Evolutionary conservation across 53 echinoderm and acorn worm genomes (phyloP), one percentile per base, ranked within the genome.

Genomic region (Echinometra lucunter): DNA sequence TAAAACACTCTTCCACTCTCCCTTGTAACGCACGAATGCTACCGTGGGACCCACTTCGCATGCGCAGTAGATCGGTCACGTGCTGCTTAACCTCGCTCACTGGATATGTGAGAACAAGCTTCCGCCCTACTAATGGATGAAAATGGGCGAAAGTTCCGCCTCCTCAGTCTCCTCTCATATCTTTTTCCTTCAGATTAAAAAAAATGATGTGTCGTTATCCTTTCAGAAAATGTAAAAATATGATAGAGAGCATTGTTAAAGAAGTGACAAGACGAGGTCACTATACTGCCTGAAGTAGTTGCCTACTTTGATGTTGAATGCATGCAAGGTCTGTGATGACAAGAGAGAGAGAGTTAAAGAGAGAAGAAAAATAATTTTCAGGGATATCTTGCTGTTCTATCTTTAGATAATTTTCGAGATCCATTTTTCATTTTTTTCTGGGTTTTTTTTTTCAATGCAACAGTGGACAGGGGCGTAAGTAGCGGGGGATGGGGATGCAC

Each of bases 61-160:
- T 78, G 78, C 38, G 78, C 78, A 78, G 78, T 78, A 78, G 17
- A 42, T 19, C 42, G 38, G 78, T 78, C 78, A 78, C 42, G 78
- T 78, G 72, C 13, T 35, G 11, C 72, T 4, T 11, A 30, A 72
- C 28, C 35, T 34, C 42, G 78, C 19, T 35, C 78, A 78, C 19
- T 78, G 40, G 78, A 78, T 78, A 42, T 35, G 42, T 19, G 78
- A 78, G 78, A 42, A 42, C 78, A 17, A 38, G 78, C 78, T 78
- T 78, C 78, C 42, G 78, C 35, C 78, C 42, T 42, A 38, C 78
- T 78, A 78, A 78, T 78, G 78, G 78, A 78, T 40, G 78, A 78
- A 78, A 78, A 42, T 78, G 78, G 78, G 78, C 6, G 38, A 78
- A 42, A 78, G 40, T 78, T 78, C 78, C 78, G 78, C 38, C 23